A percentile compares a stretch with the other conserved stretches of the same genome.
Conservation (phyloP, 1,140 invertebrate genomes). For the Drosophila eugracilis region DNA sequence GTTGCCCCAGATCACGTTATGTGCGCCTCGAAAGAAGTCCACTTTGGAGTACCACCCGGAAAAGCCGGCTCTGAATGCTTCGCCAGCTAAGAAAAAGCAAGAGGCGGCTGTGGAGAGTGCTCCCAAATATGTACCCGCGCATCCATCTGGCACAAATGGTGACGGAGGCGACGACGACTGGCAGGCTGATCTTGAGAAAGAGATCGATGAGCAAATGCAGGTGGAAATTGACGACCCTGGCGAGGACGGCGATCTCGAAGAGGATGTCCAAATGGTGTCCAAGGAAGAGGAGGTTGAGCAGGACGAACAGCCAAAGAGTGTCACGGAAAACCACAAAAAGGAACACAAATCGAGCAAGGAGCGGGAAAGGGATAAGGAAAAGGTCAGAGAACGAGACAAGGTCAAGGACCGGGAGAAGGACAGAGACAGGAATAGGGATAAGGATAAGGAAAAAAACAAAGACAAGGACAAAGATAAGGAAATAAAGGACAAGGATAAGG, state of each 20-base stretch:
- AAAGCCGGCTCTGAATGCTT: constrained; percentile 77
- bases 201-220: constrained; percentile 31
- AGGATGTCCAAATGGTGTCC: background rate
- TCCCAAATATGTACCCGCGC: constrained; percentile 85
- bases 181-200: constrained; percentile 31
- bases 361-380: constrained; percentile 27
- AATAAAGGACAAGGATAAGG: constrained; percentile 29
- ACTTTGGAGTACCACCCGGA: constrained; percentile 80
- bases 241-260: background rate
- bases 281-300: background rate
- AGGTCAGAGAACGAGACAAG: constrained; percentile 26
- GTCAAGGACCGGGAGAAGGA: constrained; percentile 43
- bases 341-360: constrained; percentile 54
- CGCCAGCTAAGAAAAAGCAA: constrained; percentile 55
- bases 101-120: constrained; percentile 39
- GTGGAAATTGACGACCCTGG: constrained; percentile 15
- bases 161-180: constrained; percentile 10
- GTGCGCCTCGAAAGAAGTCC: constrained; percentile 52
- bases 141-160: constrained; percentile 31
- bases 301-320: constrained; percentile 11
- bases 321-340: constrained; percentile 21
- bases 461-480: constrained; percentile 1
- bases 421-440: constrained; percentile 43
- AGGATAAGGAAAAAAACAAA: constrained; percentile 25
- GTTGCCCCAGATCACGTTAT: constrained; percentile 58